Conservation (phyloP, 2,888 invertebrate genomes). For the Cotesia congregata region DNA sequence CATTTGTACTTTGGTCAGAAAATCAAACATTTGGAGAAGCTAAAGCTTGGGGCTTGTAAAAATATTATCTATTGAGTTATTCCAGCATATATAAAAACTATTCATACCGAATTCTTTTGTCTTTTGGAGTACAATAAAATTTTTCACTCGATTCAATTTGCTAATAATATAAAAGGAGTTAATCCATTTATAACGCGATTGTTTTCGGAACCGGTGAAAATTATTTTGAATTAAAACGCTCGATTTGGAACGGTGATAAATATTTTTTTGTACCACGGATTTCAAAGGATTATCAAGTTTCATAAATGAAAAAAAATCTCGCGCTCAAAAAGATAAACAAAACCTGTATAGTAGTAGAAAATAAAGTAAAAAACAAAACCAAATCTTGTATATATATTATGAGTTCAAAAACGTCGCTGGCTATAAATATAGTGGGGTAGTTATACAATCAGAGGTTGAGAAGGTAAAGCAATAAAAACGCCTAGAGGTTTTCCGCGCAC, state of each 20-base stretch:
- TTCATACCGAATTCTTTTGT: neutral
- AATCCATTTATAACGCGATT: neutral
- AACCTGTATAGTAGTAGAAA: neutral
- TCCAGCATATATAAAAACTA: neutral
- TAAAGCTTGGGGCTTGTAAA: neutral
- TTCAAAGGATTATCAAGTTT: neutral
- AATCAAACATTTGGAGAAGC: neutral
- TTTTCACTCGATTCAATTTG: neutral
- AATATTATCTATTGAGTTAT: neutral
- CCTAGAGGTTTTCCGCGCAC: constrained; percentile 17
- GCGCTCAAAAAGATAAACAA: neutral
- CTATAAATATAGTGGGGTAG: constrained; percentile 17
- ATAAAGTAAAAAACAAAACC: neutral
- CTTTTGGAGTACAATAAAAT: neutral
- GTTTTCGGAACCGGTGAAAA: neutral
- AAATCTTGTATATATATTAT: neutral
- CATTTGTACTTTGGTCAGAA: neutral
- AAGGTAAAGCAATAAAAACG: constrained; percentile 11
- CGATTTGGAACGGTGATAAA: neutral
- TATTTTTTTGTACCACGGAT: neutral
- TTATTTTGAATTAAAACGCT: neutral
- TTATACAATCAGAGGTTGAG: constrained; percentile 15
- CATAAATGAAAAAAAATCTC: neutral
- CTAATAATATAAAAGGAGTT: neutral
- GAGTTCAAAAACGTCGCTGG: neutral